Evolutionary conservation across 2,113 vertebrate species (phyloP).

Genomic region (Rana temporaria): DNA sequence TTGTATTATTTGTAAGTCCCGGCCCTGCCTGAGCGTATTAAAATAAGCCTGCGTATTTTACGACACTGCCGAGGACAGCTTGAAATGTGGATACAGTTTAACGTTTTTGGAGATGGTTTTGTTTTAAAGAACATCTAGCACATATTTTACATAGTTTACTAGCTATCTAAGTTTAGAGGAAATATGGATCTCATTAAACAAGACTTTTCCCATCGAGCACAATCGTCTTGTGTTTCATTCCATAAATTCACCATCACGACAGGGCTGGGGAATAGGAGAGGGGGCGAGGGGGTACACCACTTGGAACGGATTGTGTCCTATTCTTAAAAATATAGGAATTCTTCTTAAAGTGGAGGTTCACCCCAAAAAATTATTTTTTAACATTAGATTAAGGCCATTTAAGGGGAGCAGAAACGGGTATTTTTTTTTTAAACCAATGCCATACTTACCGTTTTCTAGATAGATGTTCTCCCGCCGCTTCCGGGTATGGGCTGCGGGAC

Average conservation of each 20-base stretch:
- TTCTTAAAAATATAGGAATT: too few relatives aligned
- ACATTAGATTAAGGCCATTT: too few relatives aligned
- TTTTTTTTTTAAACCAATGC: too few relatives aligned
- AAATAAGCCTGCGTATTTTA: background rate
- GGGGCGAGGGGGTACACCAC: too few relatives aligned
- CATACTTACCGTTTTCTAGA: too few relatives aligned
- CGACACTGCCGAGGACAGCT: background rate
- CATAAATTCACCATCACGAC: background rate
- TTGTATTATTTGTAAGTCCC: background rate
- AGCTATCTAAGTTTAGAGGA: background rate
- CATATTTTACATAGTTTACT: background rate
- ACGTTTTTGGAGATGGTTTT: background rate
- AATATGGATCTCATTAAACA: slow-evolving; percentile 4
- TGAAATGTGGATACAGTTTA: background rate
- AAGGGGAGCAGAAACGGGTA: too few relatives aligned
- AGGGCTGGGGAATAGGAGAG: too few relatives aligned
- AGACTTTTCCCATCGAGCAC: background rate
- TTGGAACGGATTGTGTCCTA: too few relatives aligned
- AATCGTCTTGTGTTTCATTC: background rate
- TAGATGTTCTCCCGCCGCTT: too few relatives aligned
- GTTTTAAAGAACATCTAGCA: slow-evolving; percentile 4
- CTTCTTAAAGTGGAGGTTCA: too few relatives aligned
- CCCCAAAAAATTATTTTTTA: too few relatives aligned
- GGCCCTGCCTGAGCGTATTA: background rate
- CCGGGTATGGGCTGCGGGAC: too few relatives aligned